Evolutionary conservation across 53 echinoderm and acorn worm genomes (phyloP).

Genomic region (Antedon mediterranea): DNA sequence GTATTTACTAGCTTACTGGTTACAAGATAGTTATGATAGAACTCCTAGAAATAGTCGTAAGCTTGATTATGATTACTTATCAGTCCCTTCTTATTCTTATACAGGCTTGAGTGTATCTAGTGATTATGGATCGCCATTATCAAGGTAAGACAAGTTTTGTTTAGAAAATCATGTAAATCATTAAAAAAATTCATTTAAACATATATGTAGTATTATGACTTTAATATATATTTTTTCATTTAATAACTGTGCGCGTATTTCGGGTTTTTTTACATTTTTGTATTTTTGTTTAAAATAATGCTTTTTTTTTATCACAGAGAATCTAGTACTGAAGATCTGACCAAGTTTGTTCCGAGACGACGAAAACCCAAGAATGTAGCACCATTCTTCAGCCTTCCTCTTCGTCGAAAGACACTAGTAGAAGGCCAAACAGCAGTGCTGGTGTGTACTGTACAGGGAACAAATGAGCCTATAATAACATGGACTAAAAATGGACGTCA

Average conservation of each 20-base stretch:
- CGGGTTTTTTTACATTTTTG: too few species aligned
- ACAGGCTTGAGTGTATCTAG: constrained; percentile 56
- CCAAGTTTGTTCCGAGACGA: constrained; percentile 4
- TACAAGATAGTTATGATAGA: background rate
- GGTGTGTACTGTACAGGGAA: constrained; percentile 84
- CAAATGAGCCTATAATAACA: constrained; percentile 46
- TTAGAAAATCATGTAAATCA: too few species aligned
- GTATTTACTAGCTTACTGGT: background rate
- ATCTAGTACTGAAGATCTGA: constrained; percentile 62
- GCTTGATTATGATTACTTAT: background rate
- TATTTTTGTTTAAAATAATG: too few species aligned
- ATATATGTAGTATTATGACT: too few species aligned
- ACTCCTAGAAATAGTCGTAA: background rate
- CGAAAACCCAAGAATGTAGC: constrained; percentile 9
- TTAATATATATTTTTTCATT: too few species aligned
- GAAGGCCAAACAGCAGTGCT: constrained; percentile 60
- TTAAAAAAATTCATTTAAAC: too few species aligned
- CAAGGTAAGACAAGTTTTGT: constrained; percentile 59
- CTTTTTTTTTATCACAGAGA: constrained; percentile 30
- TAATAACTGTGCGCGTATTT: too few species aligned
- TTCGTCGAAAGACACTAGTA: constrained; percentile 85
- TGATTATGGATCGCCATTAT: constrained; percentile 38
- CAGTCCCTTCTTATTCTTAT: constrained; percentile 18
- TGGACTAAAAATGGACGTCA: constrained; percentile 83
- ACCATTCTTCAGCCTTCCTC: constrained; percentile 97